Percentiles rank a stretch among this genome's conserved stretches.
Conservation (phyloP, 2,113 vertebrate genomes). For the Ptilonorhynchus violaceus region DNA sequence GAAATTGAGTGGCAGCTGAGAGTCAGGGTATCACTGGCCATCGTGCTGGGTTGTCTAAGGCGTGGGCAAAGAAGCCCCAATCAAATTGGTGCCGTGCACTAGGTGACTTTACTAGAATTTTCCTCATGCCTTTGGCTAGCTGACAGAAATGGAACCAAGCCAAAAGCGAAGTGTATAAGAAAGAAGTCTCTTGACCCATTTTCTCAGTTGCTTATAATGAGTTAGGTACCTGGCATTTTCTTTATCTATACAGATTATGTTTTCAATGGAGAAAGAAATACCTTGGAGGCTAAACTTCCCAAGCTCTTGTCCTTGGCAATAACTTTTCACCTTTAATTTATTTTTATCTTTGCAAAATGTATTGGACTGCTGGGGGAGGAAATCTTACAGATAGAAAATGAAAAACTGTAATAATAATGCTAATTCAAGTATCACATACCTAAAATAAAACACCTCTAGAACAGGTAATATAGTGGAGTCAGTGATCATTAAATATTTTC, state of each 20-base stretch:
- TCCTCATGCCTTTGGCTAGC: neutral
- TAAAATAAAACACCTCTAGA: slow-evolving; percentile 37
- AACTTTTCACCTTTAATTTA: slow-evolving; percentile 48
- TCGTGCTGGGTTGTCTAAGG: neutral
- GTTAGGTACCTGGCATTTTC: neutral
- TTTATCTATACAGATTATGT: neutral
- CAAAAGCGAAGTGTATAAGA: neutral
- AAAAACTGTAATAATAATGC: slow-evolving; percentile 29
- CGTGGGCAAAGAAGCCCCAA: neutral
- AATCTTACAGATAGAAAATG: neutral
- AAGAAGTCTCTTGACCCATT: neutral
- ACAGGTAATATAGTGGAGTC: neutral
- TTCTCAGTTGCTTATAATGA: neutral
- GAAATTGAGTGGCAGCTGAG: neutral
- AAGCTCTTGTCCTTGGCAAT: slow-evolving; percentile 3
- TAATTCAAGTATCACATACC: slow-evolving; percentile 24
- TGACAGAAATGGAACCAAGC: neutral
- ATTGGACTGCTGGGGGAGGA: neutral
- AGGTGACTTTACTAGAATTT: neutral
- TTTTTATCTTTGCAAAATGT: slow-evolving; percentile 24
- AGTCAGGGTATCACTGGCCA: neutral
- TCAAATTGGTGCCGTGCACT: neutral
- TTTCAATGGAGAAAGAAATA: neutral
- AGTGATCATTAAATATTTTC: slow-evolving; percentile 20
- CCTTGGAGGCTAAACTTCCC: neutral